These are phyloP conservation scores for Tachycineta bicolor DNA, from an alignment of 2,113 vertebrate genomes.

Conservation along the genomic window DNA sequence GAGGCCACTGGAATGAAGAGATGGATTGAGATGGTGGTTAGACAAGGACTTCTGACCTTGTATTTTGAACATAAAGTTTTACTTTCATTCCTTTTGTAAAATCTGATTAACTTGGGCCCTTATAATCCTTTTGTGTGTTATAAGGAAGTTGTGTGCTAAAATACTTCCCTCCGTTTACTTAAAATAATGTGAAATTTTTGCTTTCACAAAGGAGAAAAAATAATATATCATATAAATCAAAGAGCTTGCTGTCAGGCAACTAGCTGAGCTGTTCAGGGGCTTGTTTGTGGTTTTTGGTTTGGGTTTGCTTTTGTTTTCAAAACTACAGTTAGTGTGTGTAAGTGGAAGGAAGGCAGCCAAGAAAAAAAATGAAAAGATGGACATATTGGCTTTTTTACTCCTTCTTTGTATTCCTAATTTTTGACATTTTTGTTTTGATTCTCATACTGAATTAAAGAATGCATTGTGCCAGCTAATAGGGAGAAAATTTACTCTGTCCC, in stretches of 20 bases:
- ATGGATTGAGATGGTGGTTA: neutral
- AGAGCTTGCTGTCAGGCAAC: neutral
- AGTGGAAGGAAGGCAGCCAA: neutral
- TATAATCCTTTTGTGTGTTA: neutral
- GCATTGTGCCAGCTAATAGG: neutral
- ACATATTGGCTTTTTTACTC: accelerated
- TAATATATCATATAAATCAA: neutral
- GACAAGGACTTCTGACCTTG: neutral
- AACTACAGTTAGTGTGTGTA: neutral
- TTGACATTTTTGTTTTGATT: neutral
- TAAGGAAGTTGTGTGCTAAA: neutral
- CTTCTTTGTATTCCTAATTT: neutral
- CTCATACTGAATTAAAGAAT: neutral
- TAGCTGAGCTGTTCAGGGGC: neutral
- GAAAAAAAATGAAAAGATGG: neutral
- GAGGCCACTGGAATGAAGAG: neutral
- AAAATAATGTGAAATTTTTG: neutral
- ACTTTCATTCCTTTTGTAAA: neutral
- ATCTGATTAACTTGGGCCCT: neutral
- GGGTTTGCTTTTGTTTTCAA: neutral
- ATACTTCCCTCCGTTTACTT: neutral
- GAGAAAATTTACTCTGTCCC: neutral
- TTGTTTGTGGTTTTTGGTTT: neutral
- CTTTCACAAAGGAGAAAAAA: neutral
- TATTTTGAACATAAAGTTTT: neutral